Conservation (phyloP, 1,140 invertebrate genomes). For the Diachasmimorpha longicaudata region DNA sequence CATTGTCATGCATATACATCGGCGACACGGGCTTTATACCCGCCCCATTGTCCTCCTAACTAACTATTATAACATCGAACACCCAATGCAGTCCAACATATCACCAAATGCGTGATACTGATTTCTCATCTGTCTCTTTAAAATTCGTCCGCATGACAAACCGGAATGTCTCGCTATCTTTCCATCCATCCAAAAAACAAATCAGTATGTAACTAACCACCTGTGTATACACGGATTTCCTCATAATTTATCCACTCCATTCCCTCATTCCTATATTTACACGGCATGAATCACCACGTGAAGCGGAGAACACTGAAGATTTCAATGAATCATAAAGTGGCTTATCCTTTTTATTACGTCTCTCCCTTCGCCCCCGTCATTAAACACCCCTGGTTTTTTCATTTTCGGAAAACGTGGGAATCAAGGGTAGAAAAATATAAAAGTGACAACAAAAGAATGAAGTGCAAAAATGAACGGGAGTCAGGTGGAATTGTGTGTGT, state of each 20-base stretch:
- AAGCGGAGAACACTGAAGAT: not conserved
- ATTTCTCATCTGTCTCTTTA: not conserved
- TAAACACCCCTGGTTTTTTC: not conserved
- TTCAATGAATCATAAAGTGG: constrained; percentile 13
- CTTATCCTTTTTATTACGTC: not conserved
- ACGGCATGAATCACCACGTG: not conserved
- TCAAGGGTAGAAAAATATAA: constrained; percentile 4
- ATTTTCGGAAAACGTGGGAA: constrained; percentile 4
- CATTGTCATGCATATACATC: constrained; percentile 52
- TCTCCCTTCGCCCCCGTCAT: not conserved
- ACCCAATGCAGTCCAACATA: not conserved
- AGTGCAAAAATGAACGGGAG: not conserved
- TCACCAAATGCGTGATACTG: not conserved
- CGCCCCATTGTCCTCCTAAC: constrained; percentile 54
- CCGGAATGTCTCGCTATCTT: not conserved
- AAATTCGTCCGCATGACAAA: not conserved
- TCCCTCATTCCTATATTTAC: constrained; percentile 4
- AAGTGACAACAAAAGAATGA: not conserved
- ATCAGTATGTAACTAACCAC: not conserved
- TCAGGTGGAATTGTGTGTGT: not conserved
- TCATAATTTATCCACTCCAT: not conserved
- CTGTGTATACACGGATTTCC: constrained; percentile 9
- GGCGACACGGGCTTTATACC: constrained; percentile 36
- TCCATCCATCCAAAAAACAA: not conserved
- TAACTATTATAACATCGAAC: constrained; percentile 47